Evolutionary conservation across 2,797 vertebrate species (phyloP).

Genomic region (Xiphophorus birchmanni): DNA sequence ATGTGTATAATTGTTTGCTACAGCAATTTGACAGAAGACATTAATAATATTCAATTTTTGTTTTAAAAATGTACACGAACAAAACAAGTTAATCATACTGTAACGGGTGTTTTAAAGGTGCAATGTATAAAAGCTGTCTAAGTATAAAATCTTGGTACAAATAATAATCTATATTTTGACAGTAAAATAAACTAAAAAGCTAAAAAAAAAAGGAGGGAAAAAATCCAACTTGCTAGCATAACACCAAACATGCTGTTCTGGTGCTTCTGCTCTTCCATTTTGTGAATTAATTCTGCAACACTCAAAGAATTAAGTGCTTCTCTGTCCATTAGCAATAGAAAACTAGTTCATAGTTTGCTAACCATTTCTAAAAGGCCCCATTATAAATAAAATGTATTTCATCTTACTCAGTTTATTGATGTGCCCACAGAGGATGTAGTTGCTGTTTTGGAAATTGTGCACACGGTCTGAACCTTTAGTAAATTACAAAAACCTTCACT

Average conservation of each 20-base stretch:
- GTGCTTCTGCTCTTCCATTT: not conserved
- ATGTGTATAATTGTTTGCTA: not conserved
- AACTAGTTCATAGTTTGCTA: not conserved
- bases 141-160: not conserved
- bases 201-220: not conserved
- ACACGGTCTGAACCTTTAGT: not conserved
- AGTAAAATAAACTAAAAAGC: not conserved
- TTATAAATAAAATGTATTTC: not conserved
- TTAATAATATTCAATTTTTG: not conserved
- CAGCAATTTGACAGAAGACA: not conserved
- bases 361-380: not conserved
- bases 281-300: not conserved
- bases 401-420: not conserved
- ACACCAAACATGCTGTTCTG: too few relatives aligned
- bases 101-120: not conserved
- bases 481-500: not conserved
- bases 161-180: not conserved
- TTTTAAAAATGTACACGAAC: not conserved
- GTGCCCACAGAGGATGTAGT: not conserved
- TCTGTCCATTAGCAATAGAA: not conserved
- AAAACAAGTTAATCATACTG: not conserved
- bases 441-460: not conserved
- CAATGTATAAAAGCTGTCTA: not conserved
- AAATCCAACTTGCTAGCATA: not conserved
- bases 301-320: not conserved